Conservation (phyloP, 2,888 invertebrate genomes). For the Oscheius sp. region DNA sequence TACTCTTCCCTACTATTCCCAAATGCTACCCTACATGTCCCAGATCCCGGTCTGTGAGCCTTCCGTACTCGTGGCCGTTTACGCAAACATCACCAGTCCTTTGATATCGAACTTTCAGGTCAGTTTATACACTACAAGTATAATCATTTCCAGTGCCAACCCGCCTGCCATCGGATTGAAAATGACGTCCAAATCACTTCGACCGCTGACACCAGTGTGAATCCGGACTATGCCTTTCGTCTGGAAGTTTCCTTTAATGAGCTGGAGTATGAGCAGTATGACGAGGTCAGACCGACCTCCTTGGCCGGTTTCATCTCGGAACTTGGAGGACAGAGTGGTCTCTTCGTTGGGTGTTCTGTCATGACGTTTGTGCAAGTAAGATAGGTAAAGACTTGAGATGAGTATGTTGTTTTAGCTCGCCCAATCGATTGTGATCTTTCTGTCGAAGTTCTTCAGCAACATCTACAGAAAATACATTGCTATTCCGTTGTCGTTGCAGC, state of each 20-base stretch:
- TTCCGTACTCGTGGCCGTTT: constrained; percentile 40
- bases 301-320: constrained; percentile 56
- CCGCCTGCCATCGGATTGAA: constrained; percentile 46
- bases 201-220: constrained; percentile 46
- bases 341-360: constrained; percentile 52
- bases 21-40: constrained; percentile 35
- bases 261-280: constrained; percentile 55
- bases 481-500: constrained; percentile 11
- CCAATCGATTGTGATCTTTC: constrained; percentile 19
- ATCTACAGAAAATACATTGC: constrained; percentile 13
- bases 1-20: constrained; percentile 52
- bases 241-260: constrained; percentile 54
- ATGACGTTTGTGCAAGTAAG: constrained; percentile 53
- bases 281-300: constrained; percentile 49
- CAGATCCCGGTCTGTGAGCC: constrained; percentile 50
- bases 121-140: not conserved
- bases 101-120: constrained; percentile 29
- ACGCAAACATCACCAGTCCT: constrained; percentile 43
- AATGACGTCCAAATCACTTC: constrained; percentile 45
- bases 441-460: not conserved
- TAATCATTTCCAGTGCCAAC: constrained; percentile 42
- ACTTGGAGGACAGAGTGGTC: constrained; percentile 55
- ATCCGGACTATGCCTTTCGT: constrained; percentile 48
- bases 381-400: not conserved
- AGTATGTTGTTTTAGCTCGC: constrained; percentile 9